Evolutionary conservation across 2,113 vertebrate species (phyloP).

Genomic region (Dendropsophus ebraccatus): DNA sequence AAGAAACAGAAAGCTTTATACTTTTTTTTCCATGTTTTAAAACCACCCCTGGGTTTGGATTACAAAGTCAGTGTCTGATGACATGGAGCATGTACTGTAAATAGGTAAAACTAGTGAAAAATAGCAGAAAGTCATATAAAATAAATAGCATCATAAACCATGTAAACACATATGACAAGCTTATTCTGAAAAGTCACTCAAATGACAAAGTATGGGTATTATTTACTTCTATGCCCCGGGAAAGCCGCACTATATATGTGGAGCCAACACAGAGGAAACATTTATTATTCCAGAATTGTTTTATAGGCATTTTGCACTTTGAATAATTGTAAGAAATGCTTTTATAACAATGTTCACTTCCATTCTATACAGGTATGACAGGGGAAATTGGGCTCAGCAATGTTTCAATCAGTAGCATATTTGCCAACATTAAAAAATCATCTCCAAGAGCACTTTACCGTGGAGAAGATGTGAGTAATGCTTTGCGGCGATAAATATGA

Average conservation of each 20-base stretch:
- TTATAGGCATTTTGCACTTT: background rate
- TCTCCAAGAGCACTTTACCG: background rate
- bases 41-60: too few relatives aligned
- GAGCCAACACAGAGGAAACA: background rate
- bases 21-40: too few relatives aligned
- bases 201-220: background rate
- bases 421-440: background rate
- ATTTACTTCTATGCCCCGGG: background rate
- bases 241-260: background rate
- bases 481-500: background rate
- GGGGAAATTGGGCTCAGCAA: background rate
- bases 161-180: too few relatives aligned
- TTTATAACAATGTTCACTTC: background rate
- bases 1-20: too few relatives aligned
- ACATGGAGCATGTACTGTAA: too few relatives aligned
- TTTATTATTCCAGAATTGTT: background rate
- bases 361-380: background rate
- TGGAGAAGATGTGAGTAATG: background rate
- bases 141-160: too few relatives aligned
- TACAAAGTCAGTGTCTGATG: too few relatives aligned
- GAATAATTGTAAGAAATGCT: background rate
- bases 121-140: too few relatives aligned
- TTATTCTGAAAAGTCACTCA: too few relatives aligned
- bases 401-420: slow-evolving; percentile 1
- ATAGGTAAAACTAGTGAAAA: too few relatives aligned